Percentiles rank a stretch among this genome's conserved stretches.
Conservation (phyloP, 2,113 vertebrate genomes). For the Sturnus vulgaris region DNA sequence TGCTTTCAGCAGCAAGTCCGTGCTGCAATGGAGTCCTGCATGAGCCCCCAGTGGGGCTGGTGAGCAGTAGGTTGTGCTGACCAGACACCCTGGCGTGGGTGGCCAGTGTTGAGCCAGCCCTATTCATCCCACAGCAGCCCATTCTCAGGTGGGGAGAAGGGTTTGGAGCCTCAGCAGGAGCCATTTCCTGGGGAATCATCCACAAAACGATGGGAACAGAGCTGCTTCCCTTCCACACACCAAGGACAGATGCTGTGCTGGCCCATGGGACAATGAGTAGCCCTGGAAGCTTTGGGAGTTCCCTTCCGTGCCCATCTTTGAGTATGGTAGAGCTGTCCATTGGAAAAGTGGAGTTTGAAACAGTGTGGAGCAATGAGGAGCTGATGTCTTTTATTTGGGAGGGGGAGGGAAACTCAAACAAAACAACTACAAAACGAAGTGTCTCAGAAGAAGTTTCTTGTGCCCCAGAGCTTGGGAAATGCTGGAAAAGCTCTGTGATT, state of each 20-base stretch:
- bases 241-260: not conserved
- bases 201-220: not conserved
- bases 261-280: fast-evolving
- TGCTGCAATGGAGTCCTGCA: not conserved
- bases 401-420: fast-evolving
- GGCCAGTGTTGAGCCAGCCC: not conserved
- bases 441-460: not conserved
- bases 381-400: not conserved
- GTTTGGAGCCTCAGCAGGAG: not conserved
- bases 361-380: not conserved
- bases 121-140: not conserved
- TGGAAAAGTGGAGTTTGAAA: not conserved
- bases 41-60: not conserved
- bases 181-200: not conserved
- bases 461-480: not conserved
- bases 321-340: not conserved
- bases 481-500: fast-evolving
- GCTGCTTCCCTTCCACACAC: fast-evolving
- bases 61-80: not conserved
- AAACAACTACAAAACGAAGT: not conserved
- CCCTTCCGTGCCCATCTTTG: not conserved
- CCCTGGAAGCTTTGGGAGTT: not conserved
- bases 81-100: not conserved
- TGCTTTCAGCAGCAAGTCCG: not conserved
- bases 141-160: not conserved